Conservation (phyloP, 2,888 invertebrate species). For the Xestia rhomboidea region DNA sequence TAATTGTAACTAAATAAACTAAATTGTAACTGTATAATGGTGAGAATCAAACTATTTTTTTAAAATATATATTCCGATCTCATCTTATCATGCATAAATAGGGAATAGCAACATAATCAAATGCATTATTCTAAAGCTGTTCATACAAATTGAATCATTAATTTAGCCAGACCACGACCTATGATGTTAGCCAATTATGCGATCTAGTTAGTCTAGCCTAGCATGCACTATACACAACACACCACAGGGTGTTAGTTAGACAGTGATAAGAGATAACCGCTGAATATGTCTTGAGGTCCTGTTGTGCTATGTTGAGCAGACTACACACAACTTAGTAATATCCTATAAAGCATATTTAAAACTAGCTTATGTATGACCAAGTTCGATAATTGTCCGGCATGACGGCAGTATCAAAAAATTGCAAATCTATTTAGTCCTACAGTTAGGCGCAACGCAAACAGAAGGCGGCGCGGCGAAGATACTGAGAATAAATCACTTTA, state of each 20-base stretch:
- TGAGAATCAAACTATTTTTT: too few species aligned
- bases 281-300: slow-evolving; percentile 1
- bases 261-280: slow-evolving; percentile 28
- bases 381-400: not conserved
- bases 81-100: too few species aligned
- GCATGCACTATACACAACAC: not conserved
- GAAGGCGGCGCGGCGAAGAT: too few species aligned
- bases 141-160: not conserved
- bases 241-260: not conserved
- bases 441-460: too few species aligned
- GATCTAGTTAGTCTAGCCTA: not conserved
- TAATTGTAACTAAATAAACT: too few species aligned
- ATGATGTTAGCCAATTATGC: not conserved
- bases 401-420: too few species aligned
- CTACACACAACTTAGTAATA: not conserved
- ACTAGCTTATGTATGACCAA: not conserved
- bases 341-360: not conserved
- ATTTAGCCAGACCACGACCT: not conserved
- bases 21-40: too few species aligned
- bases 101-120: too few species aligned
- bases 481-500: too few species aligned
- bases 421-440: too few species aligned
- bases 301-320: not conserved
- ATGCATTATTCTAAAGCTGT: not conserved
- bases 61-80: too few species aligned